A percentile compares a stretch with the other conserved stretches of the same genome.
phyloP scores from a whole-genome alignment of 2,113 vertebrate species.

The Isichthys henryi region DNA sequence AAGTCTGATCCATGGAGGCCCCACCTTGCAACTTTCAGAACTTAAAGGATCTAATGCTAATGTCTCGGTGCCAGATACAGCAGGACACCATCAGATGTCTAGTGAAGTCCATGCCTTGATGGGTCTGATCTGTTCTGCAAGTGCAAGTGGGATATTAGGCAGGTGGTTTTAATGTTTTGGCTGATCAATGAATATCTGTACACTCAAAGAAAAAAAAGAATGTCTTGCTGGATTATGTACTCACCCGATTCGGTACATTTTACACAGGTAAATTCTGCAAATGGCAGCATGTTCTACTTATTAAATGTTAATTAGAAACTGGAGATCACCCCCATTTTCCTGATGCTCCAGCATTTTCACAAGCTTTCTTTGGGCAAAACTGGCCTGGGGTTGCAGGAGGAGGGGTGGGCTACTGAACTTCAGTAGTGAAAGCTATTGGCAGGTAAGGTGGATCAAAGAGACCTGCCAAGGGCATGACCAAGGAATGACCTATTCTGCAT shows the following conservation, averaged over 20 bases:
- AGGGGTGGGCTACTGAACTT: too few species aligned
- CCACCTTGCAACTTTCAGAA: background rate
- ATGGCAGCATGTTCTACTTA: background rate
- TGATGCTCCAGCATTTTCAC: background rate
- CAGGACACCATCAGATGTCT: background rate
- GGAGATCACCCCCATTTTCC: background rate
- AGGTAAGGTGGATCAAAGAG: background rate
- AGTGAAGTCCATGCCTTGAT: background rate
- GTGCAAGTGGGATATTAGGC: background rate
- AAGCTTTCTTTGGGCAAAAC: background rate
- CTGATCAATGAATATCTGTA: background rate
- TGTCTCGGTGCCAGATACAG: background rate
- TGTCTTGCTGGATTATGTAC: background rate
- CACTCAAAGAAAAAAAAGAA: background rate
- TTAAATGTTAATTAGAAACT: background rate
- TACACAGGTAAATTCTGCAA: background rate
- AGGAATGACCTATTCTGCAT: constrained; percentile 47
- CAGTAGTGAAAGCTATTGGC: background rate
- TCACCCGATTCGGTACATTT: background rate
- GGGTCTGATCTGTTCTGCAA: background rate
- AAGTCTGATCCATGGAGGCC: background rate
- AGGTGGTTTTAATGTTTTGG: background rate
- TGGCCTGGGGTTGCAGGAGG: background rate
- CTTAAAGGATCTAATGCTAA: background rate
- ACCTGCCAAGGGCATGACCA: constrained; percentile 35